phyloP scores from a whole-genome alignment of 2,113 vertebrate species.

The Podarcis raffonei region DNA sequence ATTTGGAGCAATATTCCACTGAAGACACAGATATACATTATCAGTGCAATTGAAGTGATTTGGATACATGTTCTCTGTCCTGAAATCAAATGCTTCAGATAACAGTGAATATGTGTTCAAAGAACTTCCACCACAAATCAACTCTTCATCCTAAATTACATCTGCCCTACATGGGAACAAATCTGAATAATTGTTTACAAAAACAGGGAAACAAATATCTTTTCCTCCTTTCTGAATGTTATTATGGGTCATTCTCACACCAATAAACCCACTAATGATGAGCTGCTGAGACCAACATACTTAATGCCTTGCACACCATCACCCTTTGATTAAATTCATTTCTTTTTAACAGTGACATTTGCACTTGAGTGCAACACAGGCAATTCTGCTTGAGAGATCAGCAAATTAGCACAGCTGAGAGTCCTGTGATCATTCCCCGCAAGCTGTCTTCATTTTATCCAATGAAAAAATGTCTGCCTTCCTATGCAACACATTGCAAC shows the following conservation, averaged over 20 bases:
- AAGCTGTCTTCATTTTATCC: constrained; percentile 15
- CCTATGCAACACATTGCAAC: neutral
- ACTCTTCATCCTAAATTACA: neutral
- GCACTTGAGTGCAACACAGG: neutral
- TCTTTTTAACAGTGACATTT: neutral
- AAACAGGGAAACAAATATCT: neutral
- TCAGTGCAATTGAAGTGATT: neutral
- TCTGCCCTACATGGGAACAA: neutral
- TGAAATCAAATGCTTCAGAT: neutral
- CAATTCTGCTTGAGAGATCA: constrained; percentile 20
- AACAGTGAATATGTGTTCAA: neutral
- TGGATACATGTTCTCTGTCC: neutral
- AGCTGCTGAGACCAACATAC: neutral
- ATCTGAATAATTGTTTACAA: neutral
- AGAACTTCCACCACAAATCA: neutral
- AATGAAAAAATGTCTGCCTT: neutral
- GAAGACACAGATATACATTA: neutral
- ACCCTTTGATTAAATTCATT: neutral
- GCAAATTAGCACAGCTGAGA: neutral
- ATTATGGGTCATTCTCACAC: neutral
- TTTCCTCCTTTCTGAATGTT: neutral
- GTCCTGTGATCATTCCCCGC: neutral
- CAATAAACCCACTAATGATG: neutral
- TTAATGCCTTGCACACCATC: neutral
- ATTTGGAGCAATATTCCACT: neutral